These are phyloP conservation scores for Deroptyus accipitrinus DNA, from an alignment of 2,113 vertebrate genomes.

Conservation along the genomic window DNA sequence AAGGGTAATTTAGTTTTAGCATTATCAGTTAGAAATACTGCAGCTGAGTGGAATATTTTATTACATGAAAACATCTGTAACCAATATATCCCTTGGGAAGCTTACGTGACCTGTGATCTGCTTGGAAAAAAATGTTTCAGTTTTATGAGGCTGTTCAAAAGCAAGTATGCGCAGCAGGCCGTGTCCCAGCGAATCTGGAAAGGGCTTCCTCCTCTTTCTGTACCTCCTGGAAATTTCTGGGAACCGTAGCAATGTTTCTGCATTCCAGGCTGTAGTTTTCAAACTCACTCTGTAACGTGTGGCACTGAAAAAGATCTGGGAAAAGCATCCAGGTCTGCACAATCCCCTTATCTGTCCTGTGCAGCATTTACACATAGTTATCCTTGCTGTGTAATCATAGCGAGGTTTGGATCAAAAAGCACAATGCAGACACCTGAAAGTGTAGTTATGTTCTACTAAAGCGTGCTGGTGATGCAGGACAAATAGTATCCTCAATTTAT, in stretches of 20 bases:
- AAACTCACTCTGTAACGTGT: background rate
- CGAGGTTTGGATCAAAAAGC: background rate
- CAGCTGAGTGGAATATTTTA: constrained; percentile 68
- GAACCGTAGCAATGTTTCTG: background rate
- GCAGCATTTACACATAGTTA: background rate
- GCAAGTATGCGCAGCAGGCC: background rate
- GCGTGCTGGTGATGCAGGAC: background rate
- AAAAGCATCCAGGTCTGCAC: background rate
- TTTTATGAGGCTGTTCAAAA: constrained; percentile 54
- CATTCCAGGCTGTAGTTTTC: background rate
- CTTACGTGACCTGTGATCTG: constrained; percentile 67
- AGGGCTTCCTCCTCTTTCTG: background rate
- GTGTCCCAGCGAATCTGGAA: background rate
- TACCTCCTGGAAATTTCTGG: constrained; percentile 15
- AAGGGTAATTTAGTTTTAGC: constrained; percentile 70
- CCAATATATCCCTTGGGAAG: constrained; percentile 68
- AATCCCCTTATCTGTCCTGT: background rate
- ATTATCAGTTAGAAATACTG: constrained; percentile 67
- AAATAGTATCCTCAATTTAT: background rate
- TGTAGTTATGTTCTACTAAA: background rate
- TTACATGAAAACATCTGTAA: constrained; percentile 73
- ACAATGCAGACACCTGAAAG: background rate
- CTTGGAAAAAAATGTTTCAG: constrained; percentile 54
- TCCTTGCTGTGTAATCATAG: background rate
- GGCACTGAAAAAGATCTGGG: background rate